phyloP scores from a whole-genome alignment of 1,140 invertebrate species.

The Pissodes strobi region DNA sequence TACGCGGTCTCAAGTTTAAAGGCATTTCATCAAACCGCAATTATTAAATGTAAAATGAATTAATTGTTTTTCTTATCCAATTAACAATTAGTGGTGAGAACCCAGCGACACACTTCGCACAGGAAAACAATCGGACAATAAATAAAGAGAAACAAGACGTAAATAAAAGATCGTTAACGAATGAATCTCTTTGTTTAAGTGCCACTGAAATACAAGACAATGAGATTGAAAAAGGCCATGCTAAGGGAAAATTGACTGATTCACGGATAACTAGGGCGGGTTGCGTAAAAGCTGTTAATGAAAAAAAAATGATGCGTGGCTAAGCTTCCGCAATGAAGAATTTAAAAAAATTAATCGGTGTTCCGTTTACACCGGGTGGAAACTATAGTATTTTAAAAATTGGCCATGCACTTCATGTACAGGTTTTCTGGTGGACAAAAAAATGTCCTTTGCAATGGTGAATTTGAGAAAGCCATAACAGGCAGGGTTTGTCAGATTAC shows the following conservation, averaged over 20 bases:
- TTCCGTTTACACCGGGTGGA: too few relatives aligned
- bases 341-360: too few relatives aligned
- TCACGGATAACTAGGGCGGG: not conserved
- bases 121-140: conserved; percentile 4
- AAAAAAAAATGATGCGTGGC: too few relatives aligned
- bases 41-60: not conserved
- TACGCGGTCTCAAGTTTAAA: not conserved
- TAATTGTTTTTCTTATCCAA: not conserved
- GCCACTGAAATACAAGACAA: conserved; percentile 1
- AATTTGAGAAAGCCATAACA: too few relatives aligned
- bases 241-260: not conserved
- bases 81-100: not conserved
- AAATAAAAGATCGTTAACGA: conserved; percentile 7
- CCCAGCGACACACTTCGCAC: conserved; percentile 11
- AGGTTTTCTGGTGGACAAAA: too few relatives aligned
- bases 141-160: conserved; percentile 4
- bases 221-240: conserved; percentile 1
- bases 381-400: too few relatives aligned
- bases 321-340: too few relatives aligned
- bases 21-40: not conserved
- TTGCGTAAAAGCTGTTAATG: too few relatives aligned
- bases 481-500: too few relatives aligned
- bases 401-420: too few relatives aligned
- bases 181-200: not conserved
- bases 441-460: too few relatives aligned